Percentiles rank a stretch among this genome's conserved stretches.
Evolutionary conservation across 2,888 invertebrate species (phyloP).

Genomic region (Odontothrips loti): DNA sequence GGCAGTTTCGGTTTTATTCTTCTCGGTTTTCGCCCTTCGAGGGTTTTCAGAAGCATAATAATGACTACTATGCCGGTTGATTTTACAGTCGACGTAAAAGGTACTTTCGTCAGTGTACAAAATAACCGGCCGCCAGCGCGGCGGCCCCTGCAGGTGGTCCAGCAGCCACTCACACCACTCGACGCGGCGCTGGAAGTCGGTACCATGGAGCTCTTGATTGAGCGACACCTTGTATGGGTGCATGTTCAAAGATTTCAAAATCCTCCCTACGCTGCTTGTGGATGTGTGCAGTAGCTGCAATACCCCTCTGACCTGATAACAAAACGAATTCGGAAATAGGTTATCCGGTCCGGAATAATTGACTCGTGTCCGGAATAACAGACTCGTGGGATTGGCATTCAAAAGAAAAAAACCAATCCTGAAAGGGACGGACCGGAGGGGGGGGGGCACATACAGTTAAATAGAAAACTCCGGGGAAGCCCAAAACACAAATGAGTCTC

Average conservation of each 20-base stretch:
- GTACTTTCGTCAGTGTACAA: not conserved
- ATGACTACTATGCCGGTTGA: not conserved
- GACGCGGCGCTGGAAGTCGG: slow-evolving; percentile 36
- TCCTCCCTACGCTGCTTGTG: not conserved
- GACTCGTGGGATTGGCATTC: too few species aligned
- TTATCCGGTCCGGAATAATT: too few species aligned
- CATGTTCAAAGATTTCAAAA: not conserved
- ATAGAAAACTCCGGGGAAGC: too few species aligned
- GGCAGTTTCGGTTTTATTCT: too few species aligned
- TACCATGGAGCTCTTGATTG: slow-evolving; percentile 36
- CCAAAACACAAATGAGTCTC: too few species aligned
- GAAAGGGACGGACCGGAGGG: too few species aligned
- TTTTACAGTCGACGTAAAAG: not conserved
- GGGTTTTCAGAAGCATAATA: not conserved
- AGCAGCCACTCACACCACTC: slow-evolving; percentile 36
- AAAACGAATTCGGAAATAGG: too few species aligned
- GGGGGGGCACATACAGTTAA: too few species aligned
- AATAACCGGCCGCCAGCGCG: not conserved
- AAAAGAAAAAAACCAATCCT: too few species aligned
- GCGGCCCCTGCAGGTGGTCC: not conserved
- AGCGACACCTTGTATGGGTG: slow-evolving; percentile 36
- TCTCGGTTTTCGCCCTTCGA: too few species aligned
- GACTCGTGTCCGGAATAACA: too few species aligned
- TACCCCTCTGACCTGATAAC: not conserved
- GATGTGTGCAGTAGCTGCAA: not conserved